Base-by-base conservation (phyloP, 2,888 invertebrate genomes). In the Taphrorychus bicolor region DNA sequence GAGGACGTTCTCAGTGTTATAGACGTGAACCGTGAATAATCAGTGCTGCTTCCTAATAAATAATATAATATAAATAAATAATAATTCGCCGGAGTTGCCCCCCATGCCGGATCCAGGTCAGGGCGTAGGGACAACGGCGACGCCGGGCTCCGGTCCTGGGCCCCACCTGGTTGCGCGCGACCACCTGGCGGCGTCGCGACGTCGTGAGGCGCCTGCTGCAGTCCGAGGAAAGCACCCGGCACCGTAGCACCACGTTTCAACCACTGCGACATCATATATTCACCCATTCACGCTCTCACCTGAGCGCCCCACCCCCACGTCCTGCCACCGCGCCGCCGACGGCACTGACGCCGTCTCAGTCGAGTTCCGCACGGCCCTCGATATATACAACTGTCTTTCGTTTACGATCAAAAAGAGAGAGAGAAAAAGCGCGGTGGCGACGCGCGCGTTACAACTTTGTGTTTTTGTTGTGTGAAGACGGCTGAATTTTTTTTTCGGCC, bases 271-370 rank as follows among this genome's bases (percentile, higher is more conserved):
- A 19, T 41, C 40, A 24, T 16, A 9, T 23, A 16, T 74, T 77
- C 83, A 85, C 85, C 83, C 85, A 87, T 85, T 85, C 69, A 66
- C 71, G 57, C 66, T 64, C 66, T 71, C 87, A 78, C 87, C 87
- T 85, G 85, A 85, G 82, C 86, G 87, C 82, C 79, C 87, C 86
- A 82, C 85, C 86, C 83, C 82, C 85, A 59, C 59, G 32, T 40
- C 75, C 78, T 76, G 75, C 84, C 76, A 71, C 22, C 40, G 57
- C 59, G 45, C 66, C 71, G 74, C 83, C 74, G 76, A 84, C 84
- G 78, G 84, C 72, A 70, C 78, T 82, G 74, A 83, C 83, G 69
- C 66, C 69, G 66, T 61, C 69, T 61, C 66, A 83, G 71, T 69
- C 65, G 62, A 66, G 68, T 62, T 62, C 66, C 68, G 68, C 61